phyloP scores from a whole-genome alignment of 2,888 invertebrate genomes.

The Loripinus fragilis region DNA sequence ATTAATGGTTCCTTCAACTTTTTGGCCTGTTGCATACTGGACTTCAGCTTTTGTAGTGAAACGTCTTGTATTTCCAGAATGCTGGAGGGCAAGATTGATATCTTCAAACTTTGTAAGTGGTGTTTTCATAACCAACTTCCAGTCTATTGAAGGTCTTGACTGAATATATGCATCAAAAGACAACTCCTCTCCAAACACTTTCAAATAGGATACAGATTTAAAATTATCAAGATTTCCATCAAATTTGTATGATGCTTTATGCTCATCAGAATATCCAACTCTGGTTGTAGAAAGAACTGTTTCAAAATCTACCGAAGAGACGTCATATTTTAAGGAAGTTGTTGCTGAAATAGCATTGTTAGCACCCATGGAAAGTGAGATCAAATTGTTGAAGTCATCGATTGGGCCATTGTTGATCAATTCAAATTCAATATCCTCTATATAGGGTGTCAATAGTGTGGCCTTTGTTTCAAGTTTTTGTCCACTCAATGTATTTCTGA shows the following conservation, averaged over 20 bases:
- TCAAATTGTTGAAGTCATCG: conserved; percentile 29
- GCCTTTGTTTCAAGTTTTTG: conserved; percentile 36
- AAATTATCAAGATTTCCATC: conserved; percentile 31
- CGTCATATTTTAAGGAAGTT: conserved; percentile 25
- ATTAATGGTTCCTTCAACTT: conserved; percentile 29
- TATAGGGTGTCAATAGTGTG: conserved; percentile 38
- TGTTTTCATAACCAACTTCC: conserved; percentile 31
- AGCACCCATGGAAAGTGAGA: conserved; percentile 29
- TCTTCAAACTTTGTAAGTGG: conserved; percentile 30
- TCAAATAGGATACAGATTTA: conserved; percentile 29
- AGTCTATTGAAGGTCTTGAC: conserved; percentile 23
- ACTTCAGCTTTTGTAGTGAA: conserved; percentile 38
- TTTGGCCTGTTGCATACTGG: conserved; percentile 34
- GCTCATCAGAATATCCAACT: conserved; percentile 40
- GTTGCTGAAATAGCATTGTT: conserved; percentile 23
- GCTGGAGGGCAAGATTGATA: conserved; percentile 32
- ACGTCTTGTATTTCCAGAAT: conserved; percentile 30
- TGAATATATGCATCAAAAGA: conserved; percentile 36
- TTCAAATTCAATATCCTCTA: conserved; percentile 38
- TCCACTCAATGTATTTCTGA: conserved; percentile 28
- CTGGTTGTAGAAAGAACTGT: conserved; percentile 29
- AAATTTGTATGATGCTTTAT: conserved; percentile 24
- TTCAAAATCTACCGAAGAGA: conserved; percentile 24
- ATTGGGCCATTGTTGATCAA: conserved; percentile 25
- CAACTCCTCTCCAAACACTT: conserved; percentile 35